These are phyloP conservation scores for Eubucco bourcierii DNA, from an alignment of 2,113 vertebrate species.

Conservation along the genomic window DNA sequence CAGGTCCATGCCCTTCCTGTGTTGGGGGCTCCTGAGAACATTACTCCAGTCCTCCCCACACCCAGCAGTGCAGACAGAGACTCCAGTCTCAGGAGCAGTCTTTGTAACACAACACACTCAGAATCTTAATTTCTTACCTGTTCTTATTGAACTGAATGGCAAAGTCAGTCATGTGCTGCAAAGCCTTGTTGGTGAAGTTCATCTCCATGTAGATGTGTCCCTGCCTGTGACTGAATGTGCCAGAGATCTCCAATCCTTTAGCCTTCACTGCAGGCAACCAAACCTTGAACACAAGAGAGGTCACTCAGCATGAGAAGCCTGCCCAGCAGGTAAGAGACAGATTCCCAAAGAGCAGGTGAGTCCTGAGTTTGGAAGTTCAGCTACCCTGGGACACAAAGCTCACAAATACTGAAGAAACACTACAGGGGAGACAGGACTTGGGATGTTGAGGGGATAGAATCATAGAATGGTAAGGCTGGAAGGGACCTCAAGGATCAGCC, in stretches of 20 bases:
- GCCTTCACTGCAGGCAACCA: slow-evolving; percentile 98
- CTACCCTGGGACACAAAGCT: neutral
- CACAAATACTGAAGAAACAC: neutral
- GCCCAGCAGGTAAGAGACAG: neutral
- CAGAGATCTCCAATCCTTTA: slow-evolving; percentile 95
- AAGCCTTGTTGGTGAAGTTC: slow-evolving; percentile 96
- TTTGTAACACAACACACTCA: neutral
- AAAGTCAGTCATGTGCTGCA: slow-evolving; percentile 99
- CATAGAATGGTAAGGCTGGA: too few species aligned
- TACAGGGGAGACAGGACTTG: neutral
- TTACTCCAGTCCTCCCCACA: neutral
- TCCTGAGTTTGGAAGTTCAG: neutral
- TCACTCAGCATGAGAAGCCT: neutral
- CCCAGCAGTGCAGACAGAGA: neutral
- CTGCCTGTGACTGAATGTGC: slow-evolving; percentile 95
- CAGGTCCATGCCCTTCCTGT: too few species aligned
- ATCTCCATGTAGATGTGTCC: slow-evolving; percentile 99
- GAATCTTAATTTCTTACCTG: slow-evolving; percentile 77
- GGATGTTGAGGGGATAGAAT: neutral
- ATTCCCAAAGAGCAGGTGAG: neutral
- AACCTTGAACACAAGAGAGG: slow-evolving; percentile 78
- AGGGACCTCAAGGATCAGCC: too few species aligned
- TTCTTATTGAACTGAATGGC: slow-evolving; percentile 99
- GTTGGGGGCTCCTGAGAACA: too few species aligned
- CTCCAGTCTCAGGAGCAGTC: neutral